These are phyloP conservation scores for Papilio elwesi DNA, from an alignment of 2,888 invertebrate genomes.

Conservation along the genomic window DNA sequence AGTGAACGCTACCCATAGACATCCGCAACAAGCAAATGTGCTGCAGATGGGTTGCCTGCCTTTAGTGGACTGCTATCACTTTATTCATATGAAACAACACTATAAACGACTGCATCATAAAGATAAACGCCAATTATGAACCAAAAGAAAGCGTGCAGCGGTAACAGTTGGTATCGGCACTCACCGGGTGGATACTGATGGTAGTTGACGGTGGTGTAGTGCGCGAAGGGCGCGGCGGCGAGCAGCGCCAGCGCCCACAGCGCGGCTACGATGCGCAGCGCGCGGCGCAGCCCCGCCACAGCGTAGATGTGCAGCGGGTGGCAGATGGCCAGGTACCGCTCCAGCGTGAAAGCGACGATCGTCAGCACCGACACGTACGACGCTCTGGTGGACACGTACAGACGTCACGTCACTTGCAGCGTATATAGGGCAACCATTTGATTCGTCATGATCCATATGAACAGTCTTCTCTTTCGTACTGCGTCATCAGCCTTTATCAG, in stretches of 20 bases:
- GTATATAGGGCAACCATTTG: too few species aligned
- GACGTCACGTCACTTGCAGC: neutral
- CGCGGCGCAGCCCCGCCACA: slow-evolving; percentile 92
- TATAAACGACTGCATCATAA: too few species aligned
- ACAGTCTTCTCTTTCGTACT: too few species aligned
- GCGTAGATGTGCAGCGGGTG: slow-evolving; percentile 93
- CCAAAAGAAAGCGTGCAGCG: too few species aligned
- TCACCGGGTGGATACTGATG: slow-evolving; percentile 88
- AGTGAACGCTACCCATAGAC: too few species aligned
- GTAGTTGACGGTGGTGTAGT: slow-evolving; percentile 90
- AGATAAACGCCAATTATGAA: too few species aligned
- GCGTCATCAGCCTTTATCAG: too few species aligned
- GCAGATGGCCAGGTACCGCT: slow-evolving; percentile 95
- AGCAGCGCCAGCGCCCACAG: slow-evolving; percentile 91
- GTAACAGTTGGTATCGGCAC: slow-evolving; percentile 41
- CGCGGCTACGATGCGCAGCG: slow-evolving; percentile 89
- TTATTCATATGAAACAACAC: too few species aligned
- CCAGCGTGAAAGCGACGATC: slow-evolving; percentile 95
- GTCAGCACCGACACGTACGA: slow-evolving; percentile 96
- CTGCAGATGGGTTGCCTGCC: too few species aligned
- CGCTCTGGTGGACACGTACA: slow-evolving; percentile 81
- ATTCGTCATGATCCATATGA: too few species aligned
- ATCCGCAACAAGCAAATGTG: too few species aligned
- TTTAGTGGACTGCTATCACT: too few species aligned
- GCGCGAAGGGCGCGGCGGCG: slow-evolving; percentile 90